Evolutionary conservation across 2,113 vertebrate genomes (phyloP).

Genomic region (Chrysochloris asiatica): DNA sequence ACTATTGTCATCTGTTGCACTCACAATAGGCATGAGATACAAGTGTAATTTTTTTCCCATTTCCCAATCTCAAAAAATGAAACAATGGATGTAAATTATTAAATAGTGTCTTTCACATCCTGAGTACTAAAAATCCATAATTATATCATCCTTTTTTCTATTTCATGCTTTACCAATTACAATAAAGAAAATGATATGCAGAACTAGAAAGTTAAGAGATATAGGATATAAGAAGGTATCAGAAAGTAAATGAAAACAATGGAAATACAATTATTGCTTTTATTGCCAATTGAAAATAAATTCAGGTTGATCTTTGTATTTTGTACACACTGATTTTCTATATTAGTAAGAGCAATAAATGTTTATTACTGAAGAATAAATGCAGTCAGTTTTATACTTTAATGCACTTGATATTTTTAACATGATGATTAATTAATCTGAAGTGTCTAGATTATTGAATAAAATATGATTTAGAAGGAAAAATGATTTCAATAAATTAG

Average conservation of each 20-base stretch:
- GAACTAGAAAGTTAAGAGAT: background rate
- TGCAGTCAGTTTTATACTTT: background rate
- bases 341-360: background rate
- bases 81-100: background rate
- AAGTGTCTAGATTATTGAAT: constrained; percentile 60
- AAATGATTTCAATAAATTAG: constrained; percentile 66
- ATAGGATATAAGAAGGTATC: background rate
- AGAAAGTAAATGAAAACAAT: background rate
- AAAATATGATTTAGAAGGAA: constrained; percentile 72
- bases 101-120: background rate
- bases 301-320: background rate
- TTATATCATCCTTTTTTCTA: background rate
- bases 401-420: constrained; percentile 10
- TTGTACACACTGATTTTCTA: constrained; percentile 2
- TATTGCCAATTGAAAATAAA: background rate
- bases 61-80: background rate
- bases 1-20: background rate
- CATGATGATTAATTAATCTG: constrained; percentile 34
- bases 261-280: constrained; percentile 35
- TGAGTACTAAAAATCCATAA: background rate
- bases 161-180: background rate
- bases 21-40: background rate
- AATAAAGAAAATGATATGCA: background rate
- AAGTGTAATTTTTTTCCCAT: background rate
- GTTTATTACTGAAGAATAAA: constrained; percentile 44